These are phyloP conservation scores for Phataginus tricuspis DNA, from an alignment of 2,797 vertebrate genomes.

Conservation along the genomic window DNA sequence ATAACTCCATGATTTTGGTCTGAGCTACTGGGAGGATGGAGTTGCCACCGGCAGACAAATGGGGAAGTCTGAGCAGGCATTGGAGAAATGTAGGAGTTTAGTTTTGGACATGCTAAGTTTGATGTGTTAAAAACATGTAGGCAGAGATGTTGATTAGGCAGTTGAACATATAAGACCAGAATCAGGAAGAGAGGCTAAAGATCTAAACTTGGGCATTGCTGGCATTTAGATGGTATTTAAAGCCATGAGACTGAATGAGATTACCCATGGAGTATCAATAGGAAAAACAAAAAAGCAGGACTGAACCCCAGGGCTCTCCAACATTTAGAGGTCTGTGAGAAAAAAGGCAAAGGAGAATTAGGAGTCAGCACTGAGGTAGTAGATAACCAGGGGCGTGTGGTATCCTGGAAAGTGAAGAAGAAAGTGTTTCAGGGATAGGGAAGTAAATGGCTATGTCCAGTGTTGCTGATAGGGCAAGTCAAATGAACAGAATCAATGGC, in stretches of 20 bases:
- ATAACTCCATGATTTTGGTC: conserved; percentile 23
- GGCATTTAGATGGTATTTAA: background rate
- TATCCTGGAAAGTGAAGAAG: conserved; percentile 7
- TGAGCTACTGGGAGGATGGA: background rate
- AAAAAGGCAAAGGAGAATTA: conserved; percentile 12
- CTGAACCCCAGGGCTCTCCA: background rate
- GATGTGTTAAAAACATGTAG: background rate
- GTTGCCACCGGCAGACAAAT: background rate
- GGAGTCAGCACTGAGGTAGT: background rate
- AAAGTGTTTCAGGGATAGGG: background rate
- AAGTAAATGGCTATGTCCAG: background rate
- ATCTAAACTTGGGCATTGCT: background rate
- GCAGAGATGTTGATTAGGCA: background rate
- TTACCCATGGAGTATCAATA: background rate
- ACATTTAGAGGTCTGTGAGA: background rate
- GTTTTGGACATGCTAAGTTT: background rate
- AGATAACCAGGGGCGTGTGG: background rate
- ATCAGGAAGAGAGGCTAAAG: background rate
- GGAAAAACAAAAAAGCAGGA: background rate
- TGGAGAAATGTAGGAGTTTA: background rate
- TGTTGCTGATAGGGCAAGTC: background rate
- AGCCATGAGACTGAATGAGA: background rate
- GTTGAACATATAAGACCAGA: background rate
- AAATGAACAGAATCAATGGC: background rate
- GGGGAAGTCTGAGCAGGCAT: background rate